phyloP scores from a whole-genome alignment of 2,113 vertebrate species.

The Serilophus lunatus region DNA sequence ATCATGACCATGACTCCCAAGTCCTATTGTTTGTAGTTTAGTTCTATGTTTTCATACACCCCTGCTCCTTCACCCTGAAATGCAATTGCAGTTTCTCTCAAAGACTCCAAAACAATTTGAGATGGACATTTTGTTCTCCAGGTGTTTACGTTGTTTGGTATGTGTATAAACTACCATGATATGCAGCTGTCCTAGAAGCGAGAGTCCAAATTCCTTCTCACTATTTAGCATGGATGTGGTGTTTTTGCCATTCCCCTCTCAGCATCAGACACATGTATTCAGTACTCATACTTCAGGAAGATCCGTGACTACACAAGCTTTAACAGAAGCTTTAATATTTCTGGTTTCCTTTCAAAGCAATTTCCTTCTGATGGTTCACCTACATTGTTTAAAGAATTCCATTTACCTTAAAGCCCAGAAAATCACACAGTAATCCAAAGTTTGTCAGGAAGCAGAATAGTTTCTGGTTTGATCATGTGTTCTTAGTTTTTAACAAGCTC shows the following conservation, averaged over 20 bases:
- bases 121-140: neutral
- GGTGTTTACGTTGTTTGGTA: neutral
- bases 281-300: neutral
- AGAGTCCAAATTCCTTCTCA: neutral
- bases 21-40: neutral
- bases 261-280: neutral
- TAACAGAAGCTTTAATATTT: neutral
- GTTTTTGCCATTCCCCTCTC: neutral
- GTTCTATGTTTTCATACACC: neutral
- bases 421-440: neutral
- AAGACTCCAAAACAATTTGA: neutral
- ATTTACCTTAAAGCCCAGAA: neutral
- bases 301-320: neutral
- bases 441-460: neutral
- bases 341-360: neutral
- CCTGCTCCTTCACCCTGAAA: neutral
- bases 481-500: neutral
- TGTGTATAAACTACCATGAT: neutral
- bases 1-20: neutral
- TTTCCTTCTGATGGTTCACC: neutral
- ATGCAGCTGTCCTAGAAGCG: neutral
- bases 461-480: neutral
- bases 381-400: neutral
- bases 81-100: neutral
- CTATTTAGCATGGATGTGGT: neutral